Base-by-base conservation (phyloP, 2,888 invertebrate genomes). In the Elysia crispata region DNA sequence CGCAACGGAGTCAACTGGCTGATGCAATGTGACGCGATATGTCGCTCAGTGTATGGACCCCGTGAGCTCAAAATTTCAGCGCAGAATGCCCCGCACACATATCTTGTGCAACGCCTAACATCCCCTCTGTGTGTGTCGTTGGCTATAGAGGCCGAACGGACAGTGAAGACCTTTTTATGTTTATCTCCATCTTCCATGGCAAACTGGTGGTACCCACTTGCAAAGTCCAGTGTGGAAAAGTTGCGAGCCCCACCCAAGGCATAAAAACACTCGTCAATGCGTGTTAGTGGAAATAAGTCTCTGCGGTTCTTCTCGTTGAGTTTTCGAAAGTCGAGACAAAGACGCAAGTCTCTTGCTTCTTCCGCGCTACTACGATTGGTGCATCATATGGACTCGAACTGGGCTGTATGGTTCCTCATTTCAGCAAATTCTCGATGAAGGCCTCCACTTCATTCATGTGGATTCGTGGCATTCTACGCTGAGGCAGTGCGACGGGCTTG, bases 141-240 rank as follows among this genome's bases (percentile, higher is more conserved):
- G n/a, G n/a, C n/a, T n/a, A n/a, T 41, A 79, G 23, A 79, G 33
- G 11, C 79, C 74, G 25, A 74, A 74, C 1, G 74, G 79, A 0
- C 74, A 74, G 57, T 74, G 57, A 79, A 79, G 1, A 74, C 74
- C 1, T 73, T 79, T 23, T 74, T 79, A 6, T 79, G n/a, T 54
- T 79, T 57, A 18, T 79, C 75, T 3, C 57, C 41, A 0, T 62
- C 50, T 8, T 49, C 79, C 74, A 79, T 79, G 1, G 79, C 79
- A 1, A 79, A 60, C 64, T 79, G 79, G 50, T 74, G 72, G 23
- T 79, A 79, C 23, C 79, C 79, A 57, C 69, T 76, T 6, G 79
- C 79, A 0, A 79, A 30, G 20, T 76, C 79, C 0, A 79, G 57
- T 1, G 74, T 72, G 0, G 73, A 66, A 25, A 79, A 79, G 41